Evolutionary conservation across 2,797 vertebrate species (phyloP), one percentile per base, ranked within the genome.

Genomic region (Spheniscus humboldti): DNA sequence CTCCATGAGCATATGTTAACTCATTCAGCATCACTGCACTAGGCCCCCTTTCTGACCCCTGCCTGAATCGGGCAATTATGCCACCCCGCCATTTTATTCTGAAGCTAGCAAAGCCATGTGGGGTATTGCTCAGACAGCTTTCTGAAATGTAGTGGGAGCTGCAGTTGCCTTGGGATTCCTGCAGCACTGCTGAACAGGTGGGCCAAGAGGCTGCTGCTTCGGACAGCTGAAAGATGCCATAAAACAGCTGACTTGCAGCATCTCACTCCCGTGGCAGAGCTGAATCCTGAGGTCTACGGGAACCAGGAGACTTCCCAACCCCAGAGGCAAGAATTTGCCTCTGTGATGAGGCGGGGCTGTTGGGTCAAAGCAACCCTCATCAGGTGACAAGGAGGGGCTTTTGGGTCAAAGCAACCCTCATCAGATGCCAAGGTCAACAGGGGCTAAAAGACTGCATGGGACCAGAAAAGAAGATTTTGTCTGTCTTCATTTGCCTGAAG

Each of bases 311-410:
- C 48, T 88, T 89, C 81, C 56, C 28, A 76, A 88, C 37, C 35
- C 31, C 43, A 39, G 59, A 50, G 25, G 64, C 22, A 77, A 71
- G 48, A 77, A 94, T 86, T 68, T 88, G 56, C 56, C 52, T 73
- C 27, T 0, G 0, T 82, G 59, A 67, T 4, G 3, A 85, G 71
- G 30, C 76, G 24, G 13, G 37, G 4, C 22, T 87, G 2, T 19
- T 76, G 59, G 25, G 71, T 82, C 80, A 85, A 86, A 90, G 39
- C 15, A 89, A 56, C 19, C 39, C 60, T 73, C 50, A 74, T 39
- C 53, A 41, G 18, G 59, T 24, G 28, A 41, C 3, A 10, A 72
- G 41, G 71, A 79, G 24, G 13, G n/a, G 4, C 22, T 87, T 2
- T 19, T 76, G 59, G 25, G 71, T 82, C 80, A 85, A 86, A 90